Conservation (phyloP, 2,113 vertebrate species). For the Jacana jacana region DNA sequence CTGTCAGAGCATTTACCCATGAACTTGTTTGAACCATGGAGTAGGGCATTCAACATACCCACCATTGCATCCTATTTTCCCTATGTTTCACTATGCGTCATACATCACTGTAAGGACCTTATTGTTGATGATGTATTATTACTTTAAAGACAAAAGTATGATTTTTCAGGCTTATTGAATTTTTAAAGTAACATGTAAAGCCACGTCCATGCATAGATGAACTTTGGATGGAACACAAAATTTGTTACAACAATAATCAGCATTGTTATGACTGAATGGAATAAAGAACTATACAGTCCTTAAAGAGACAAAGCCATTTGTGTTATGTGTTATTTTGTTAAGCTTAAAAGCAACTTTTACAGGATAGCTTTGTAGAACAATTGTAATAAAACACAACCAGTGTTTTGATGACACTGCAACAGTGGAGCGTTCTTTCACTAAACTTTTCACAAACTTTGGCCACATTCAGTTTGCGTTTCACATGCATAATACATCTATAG, state of each 20-base stretch:
- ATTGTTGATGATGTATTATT: not conserved
- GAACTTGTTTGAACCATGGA: not conserved
- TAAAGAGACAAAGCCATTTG: not conserved
- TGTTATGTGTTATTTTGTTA: not conserved
- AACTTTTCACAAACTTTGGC: not conserved
- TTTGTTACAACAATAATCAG: not conserved
- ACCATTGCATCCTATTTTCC: not conserved
- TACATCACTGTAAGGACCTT: not conserved
- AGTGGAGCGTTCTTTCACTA: not conserved
- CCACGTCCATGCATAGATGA: not conserved
- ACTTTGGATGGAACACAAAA: not conserved
- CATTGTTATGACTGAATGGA: not conserved
- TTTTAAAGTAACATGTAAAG: not conserved
- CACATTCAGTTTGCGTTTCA: not conserved
- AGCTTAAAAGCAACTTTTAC: not conserved
- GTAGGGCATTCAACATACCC: not conserved
- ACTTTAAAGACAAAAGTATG: not conserved
- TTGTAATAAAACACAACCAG: not conserved
- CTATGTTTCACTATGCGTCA: not conserved
- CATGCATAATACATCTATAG: not conserved
- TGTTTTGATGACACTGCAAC: not conserved
- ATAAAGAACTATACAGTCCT: not conserved
- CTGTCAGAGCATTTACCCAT: not conserved
- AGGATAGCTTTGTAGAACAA: not conserved
- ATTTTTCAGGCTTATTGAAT: not conserved